A percentile compares a stretch with the other conserved stretches of the same genome.
Conservation (phyloP, 2,888 invertebrate genomes). For the Nomada fucata region DNA sequence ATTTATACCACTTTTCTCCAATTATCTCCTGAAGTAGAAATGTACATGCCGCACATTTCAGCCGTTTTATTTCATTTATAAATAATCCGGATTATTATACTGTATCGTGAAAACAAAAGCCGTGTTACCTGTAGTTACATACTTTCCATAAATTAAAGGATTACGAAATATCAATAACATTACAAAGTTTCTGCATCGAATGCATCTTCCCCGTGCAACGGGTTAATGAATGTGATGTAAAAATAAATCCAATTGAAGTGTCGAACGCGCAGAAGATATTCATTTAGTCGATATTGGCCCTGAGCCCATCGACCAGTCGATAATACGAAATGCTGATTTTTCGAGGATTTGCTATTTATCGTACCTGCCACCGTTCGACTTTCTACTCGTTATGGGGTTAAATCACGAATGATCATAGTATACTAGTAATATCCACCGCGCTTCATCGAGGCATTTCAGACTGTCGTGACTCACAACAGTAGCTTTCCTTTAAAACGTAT, state of each 20-base stretch:
- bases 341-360: conserved; percentile 70
- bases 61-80: too few relatives aligned
- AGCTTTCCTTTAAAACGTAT: conserved; percentile 23
- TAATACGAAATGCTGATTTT: conserved; percentile 77
- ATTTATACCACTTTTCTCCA: neutral
- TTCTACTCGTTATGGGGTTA: conserved; percentile 75
- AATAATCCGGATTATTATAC: too few relatives aligned
- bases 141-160: too few relatives aligned
- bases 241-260: conserved; percentile 7
- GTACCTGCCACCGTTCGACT: conserved; percentile 78
- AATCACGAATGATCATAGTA: conserved; percentile 70
- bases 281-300: conserved; percentile 72
- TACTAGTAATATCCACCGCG: conserved; percentile 62
- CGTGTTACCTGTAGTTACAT: too few relatives aligned
- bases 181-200: too few relatives aligned
- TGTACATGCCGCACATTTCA: too few relatives aligned
- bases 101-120: too few relatives aligned
- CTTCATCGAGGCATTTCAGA: conserved; percentile 46
- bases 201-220: too few relatives aligned
- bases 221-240: conserved; percentile 9
- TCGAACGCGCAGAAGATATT: conserved; percentile 47
- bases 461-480: conserved; percentile 60
- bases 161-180: too few relatives aligned
- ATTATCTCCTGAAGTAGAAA: neutral
- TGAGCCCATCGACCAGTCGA: conserved; percentile 79